These are phyloP conservation scores for Julus scanicus DNA, from an alignment of 2,888 invertebrate genomes.

Conservation along the genomic window DNA sequence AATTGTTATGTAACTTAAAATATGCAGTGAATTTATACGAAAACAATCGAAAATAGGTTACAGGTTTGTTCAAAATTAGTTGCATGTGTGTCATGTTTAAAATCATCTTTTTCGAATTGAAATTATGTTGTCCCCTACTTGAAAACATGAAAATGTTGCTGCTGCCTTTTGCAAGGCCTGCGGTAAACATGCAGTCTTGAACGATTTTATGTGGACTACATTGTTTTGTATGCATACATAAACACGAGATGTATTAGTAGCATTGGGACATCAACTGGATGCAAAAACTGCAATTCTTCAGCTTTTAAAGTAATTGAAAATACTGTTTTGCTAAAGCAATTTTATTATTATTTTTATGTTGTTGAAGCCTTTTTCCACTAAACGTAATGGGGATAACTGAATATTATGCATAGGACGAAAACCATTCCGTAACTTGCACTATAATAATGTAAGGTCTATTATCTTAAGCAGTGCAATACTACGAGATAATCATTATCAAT, in stretches of 20 bases:
- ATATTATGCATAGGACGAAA: no score
- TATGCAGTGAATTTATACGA: not conserved
- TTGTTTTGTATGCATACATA: not conserved
- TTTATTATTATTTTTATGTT: no score
- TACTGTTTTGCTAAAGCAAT: not conserved
- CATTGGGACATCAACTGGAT: no score
- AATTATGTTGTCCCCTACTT: not conserved
- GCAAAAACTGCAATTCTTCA: no score
- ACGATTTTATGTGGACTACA: not conserved
- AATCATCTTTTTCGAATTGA: conserved; percentile 2
- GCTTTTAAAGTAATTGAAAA: not conserved
- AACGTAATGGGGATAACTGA: no score
- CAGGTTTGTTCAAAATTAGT: not conserved
- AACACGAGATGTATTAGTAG: not conserved
- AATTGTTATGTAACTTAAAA: conserved; percentile 35
- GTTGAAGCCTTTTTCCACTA: no score
- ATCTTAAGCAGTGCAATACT: no score
- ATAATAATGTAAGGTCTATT: no score
- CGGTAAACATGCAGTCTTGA: not conserved
- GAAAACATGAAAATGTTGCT: not conserved
- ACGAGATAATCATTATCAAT: no score
- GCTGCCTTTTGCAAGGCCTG: not conserved
- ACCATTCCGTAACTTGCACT: no score
- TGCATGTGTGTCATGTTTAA: conserved; percentile 6
- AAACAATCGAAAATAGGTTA: conserved; percentile 20